Base-by-base conservation (phyloP, 64 coral and sea anemone species). In the Montipora capricornis region DNA sequence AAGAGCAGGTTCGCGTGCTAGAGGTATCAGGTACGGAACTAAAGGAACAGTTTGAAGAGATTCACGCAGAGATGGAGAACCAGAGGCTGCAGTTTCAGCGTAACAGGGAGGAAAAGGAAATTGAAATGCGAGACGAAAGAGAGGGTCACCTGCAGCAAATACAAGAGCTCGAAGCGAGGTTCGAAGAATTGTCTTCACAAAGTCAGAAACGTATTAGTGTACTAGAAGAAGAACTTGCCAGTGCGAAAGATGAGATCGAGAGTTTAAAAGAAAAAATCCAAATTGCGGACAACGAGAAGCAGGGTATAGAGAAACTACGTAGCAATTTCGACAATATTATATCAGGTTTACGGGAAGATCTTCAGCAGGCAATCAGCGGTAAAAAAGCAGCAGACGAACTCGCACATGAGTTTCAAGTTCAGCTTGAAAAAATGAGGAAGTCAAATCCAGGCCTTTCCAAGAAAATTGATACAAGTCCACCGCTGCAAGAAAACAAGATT, bases 301-400 rank as follows among this genome's bases (percentile, higher is more conserved):
- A 96, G 82, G 85, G 92, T 57, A 87, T 92, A 49, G 87, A 92
- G 1, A 94, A 76, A 46, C 95, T 99, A 24, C 88, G 73, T 76
- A 75, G 49, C 46, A 85, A 99, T 26, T 99, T 99, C 66, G 87
- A 82, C 80, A 95, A 99, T 68, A 99, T 99, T 85, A 87, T 96
- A 10, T 95, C 98, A 89, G 89, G 98, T 52, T 66, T 99, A 29
- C 92, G 98, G 66, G 93, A 91, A n/a, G 98, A 99, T 52, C 49
- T 99, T 47, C 89, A 96, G 24, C 89, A 92, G 68, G 92, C 96
- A 1, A 93, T 92, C 59, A 59, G 92, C 73, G 96, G 89, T 5
- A 89, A 81, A 90, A 61, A 68, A 58, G 93, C 93, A 68, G 93
- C 96, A 66, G 96, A 95, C 48, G 89, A 98, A 78, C 78, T 98